Base-by-base conservation (phyloP, 1,140 invertebrate species). In the Brachionus koreanus region DNA sequence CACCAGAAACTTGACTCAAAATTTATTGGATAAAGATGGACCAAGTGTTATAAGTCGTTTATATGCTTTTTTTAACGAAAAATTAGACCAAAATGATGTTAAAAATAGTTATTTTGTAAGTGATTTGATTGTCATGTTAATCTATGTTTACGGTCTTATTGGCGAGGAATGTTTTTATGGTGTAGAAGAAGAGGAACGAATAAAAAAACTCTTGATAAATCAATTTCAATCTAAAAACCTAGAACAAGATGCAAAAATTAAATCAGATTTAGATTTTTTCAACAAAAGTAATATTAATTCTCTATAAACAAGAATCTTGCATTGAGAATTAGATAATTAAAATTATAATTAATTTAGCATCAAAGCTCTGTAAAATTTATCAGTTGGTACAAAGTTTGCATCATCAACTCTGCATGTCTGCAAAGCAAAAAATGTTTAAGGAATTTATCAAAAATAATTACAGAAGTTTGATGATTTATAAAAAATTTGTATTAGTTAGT, bases 161-260 rank as follows among this genome's bases (percentile, higher is more conserved):
- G 76, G 76, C 3, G 76, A 79, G 23, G 76, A 79, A n/a, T 79
- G 76, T 16, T 79, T 33, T 65, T 79, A 79, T 25, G 76, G 76
- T 19, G 39, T 61, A 3, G 76, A 79, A 79, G 76, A 79, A 29
- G 76, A 79, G 57, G 16, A 57, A 23, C 39, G 76, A 61, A 79
- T 79, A 25, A 79, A 79, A 65, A 79, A 79, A 43, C 16, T 79
- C 7, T 13, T 79, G 5, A 29, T 79, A 0, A 25, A 37, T 25
- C 6, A 79, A 43, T 29, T 79, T 0, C 19, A 43, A 79, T 42
- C 76, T 16, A 16, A 79, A 25, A 65, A 43, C 19, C 12, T 74
- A 3, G 3, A 79, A 10, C 7, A 61, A 0, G 76, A 79, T 4
- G 2, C 10, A 33, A 79, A 33, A 79, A n/a, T 74, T 25, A 74